Base-by-base conservation (phyloP, 2,888 invertebrate species). In the Adela reaumurella region DNA sequence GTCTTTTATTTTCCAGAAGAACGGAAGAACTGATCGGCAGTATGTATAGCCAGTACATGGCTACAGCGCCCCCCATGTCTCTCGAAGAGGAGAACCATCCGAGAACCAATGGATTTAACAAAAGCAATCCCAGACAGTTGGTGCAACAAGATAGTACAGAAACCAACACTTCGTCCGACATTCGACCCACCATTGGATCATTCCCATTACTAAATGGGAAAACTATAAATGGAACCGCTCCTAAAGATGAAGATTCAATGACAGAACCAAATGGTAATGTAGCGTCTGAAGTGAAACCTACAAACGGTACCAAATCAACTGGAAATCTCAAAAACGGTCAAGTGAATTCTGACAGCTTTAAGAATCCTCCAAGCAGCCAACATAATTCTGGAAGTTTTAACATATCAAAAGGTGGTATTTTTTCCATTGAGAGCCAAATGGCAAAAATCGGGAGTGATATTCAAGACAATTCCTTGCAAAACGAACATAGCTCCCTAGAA, bases 21-120 rank as follows among this genome's bases (percentile, higher is more conserved):
- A 85, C 85, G 14, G 86, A 85, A 62, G 85, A 86, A 54, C 61
- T 86, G 43, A 82, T 85, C 48, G 81, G 81, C 10, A 80, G 70
- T 42, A 81, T 81, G 64, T 81, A 81, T 55, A 74, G 56, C 48
- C 80, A 81, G 53, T 82, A 81, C 57, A 69, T 81, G 64, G 77
- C 79, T 0, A 61, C 73, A 0, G 73, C 77, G 0, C 78, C 79
- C 0, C 73, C 76, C 0, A 46, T 72, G 0, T 66, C 70, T 1
- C 43, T 69, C 50, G 71, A 70, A 54, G 64, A 68, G 29, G 62
- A 64, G 16, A 29, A 20, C 3, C 62, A 64, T 1, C 67, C 71
- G 3, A 67, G 65, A 60, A 63, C 70, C 0, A 53, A 63, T 3
- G 63, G 64, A 11, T n/a, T n/a, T n/a, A n/a, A n/a, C n/a, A n/a